These are phyloP conservation scores for Ceuthmochares aereus DNA, from an alignment of 2,113 vertebrate genomes.

Conservation along the genomic window DNA sequence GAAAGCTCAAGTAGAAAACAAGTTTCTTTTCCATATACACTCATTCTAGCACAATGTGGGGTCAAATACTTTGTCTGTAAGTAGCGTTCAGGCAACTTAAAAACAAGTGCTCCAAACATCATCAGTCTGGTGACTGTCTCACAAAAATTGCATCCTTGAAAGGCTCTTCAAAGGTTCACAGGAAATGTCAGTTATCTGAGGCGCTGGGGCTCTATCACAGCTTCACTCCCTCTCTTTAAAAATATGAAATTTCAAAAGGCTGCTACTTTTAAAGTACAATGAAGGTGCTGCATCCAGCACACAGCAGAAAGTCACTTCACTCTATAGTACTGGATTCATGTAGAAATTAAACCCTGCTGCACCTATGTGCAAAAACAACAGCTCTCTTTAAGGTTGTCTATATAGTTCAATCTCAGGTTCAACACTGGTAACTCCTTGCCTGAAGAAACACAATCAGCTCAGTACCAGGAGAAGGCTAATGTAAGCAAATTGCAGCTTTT, in stretches of 20 bases:
- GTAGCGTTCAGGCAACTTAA: not conserved
- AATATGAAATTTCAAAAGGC: not conserved
- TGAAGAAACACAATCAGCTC: rapidly evolving
- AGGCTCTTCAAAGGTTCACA: not conserved
- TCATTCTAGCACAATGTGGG: not conserved
- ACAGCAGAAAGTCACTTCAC: not conserved
- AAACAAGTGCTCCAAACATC: not conserved
- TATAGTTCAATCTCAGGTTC: too few relatives aligned
- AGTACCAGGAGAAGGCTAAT: not conserved
- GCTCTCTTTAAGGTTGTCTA: not conserved
- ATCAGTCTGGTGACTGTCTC: not conserved
- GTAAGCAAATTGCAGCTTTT: not conserved
- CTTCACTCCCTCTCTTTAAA: not conserved
- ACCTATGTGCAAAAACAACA: not conserved
- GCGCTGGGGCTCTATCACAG: not conserved
- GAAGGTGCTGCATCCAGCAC: not conserved
- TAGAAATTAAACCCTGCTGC: not conserved
- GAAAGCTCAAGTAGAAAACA: not conserved
- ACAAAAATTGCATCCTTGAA: not conserved
- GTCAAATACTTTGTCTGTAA: not conserved
- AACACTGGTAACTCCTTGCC: not conserved
- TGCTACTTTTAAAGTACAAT: not conserved
- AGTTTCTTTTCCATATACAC: not conserved
- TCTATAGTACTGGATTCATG: not conserved
- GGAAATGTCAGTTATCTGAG: not conserved